Evolutionary conservation across 2,888 invertebrate genomes (phyloP), one percentile per base, ranked within the genome.

Genomic region (Bursaphelenchus okinawaensis): DNA sequence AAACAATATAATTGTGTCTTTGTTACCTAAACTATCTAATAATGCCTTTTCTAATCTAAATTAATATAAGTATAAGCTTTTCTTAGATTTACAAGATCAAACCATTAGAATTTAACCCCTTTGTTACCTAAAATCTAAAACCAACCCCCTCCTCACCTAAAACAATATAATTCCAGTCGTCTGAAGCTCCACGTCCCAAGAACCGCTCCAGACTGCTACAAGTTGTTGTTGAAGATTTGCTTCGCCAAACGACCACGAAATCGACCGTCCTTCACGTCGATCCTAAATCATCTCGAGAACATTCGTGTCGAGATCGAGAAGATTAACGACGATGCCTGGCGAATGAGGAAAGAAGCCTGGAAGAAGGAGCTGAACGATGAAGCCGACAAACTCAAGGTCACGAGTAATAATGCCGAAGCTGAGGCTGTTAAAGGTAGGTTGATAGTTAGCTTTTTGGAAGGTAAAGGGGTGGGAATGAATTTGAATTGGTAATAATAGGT

Each of bases 121-220:
- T n/a, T n/a, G n/a, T n/a, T n/a, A n/a, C n/a, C n/a, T n/a, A n/a
- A n/a, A n/a, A n/a, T n/a, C n/a, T n/a, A n/a, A n/a, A n/a, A n/a
- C n/a, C n/a, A n/a, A n/a, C n/a, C n/a, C n/a, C n/a, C n/a, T n/a
- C n/a, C n/a, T n/a, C n/a, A n/a, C n/a, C n/a, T n/a, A n/a, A n/a
- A n/a, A n/a, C n/a, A n/a, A n/a, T n/a, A n/a, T n/a, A n/a, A n/a
- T n/a, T n/a, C 55, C 90, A 91, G 93, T 83, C 91, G 91, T 51
- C 87, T 98, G 1, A 89, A 90, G 68, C 87, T 98, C 56, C 94
- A 94, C 0, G 90, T 98, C 62, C 96, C 96, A 0, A 86, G 88
- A 19, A 90, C 91, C 7, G 92, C 91, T 80, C 96, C 95, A 0
- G 90, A 84, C 52, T 85, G 85, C 4, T 82, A 85, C 68, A 84